phyloP scores from a whole-genome alignment of 1,140 invertebrate genomes.

The Myzus persicae region DNA sequence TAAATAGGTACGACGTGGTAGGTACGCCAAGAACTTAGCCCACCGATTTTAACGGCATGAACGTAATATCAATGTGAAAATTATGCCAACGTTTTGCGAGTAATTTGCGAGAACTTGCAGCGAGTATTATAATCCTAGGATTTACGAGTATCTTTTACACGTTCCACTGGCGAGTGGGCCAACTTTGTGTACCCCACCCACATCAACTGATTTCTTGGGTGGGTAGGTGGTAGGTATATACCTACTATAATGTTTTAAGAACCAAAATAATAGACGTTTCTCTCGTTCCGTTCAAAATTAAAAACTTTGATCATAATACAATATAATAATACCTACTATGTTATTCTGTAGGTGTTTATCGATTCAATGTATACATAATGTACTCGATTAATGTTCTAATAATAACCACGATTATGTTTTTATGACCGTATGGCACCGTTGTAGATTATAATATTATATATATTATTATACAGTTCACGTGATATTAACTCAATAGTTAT shows the following conservation, averaged over 20 bases:
- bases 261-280: background rate
- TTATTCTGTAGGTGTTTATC: conserved; percentile 11
- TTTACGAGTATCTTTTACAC: no score
- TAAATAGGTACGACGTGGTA: no score
- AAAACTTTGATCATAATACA: background rate
- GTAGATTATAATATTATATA: background rate
- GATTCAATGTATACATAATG: background rate
- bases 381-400: background rate
- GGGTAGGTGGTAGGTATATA: no score
- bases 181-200: no score
- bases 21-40: no score
- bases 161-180: no score
- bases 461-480: background rate
- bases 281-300: background rate
- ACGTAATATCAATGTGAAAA: no score
- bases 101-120: no score
- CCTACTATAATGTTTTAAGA: background rate
- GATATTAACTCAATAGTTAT: background rate
- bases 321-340: background rate
- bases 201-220: no score
- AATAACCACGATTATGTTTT: background rate
- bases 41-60: no score
- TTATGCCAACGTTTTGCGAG: no score
- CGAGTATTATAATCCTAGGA: no score
- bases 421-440: background rate